These are phyloP conservation scores for Dicranocentrus wangi DNA, from an alignment of 2,888 invertebrate species.

Conservation along the genomic window DNA sequence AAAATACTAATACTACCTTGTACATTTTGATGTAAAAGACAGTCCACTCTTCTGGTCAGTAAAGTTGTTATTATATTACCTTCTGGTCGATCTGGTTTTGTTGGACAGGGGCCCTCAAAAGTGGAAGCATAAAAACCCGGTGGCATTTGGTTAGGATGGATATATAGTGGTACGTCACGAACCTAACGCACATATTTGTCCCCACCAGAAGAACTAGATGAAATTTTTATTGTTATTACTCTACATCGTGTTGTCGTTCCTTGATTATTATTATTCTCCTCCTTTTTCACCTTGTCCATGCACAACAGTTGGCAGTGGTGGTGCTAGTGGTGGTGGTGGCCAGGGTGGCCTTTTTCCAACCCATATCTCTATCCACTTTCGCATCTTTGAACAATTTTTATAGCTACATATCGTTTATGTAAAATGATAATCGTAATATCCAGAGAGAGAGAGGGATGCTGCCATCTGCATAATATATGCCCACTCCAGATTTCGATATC, in stretches of 20 bases:
- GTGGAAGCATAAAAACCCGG: constrained; percentile 24
- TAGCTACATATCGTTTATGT: not conserved
- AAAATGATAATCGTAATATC: not conserved
- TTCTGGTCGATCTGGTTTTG: constrained; percentile 18
- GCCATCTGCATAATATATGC: constrained; percentile 53
- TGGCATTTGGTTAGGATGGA: constrained; percentile 22
- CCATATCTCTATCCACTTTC: not conserved
- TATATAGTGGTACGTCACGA: constrained; percentile 18
- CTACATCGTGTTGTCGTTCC: constrained; percentile 2
- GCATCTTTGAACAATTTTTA: not conserved
- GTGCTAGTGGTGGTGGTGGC: constrained; percentile 12
- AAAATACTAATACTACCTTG: no score
- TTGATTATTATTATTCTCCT: constrained; percentile 40
- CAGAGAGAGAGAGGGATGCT: constrained; percentile 1
- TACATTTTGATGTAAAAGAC: no score
- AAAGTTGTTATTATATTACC: constrained; percentile 3
- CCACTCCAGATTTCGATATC: constrained; percentile 42
- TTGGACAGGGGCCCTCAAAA: constrained; percentile 16
- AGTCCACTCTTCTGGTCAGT: constrained; percentile 11
- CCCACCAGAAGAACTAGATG: constrained; percentile 18
- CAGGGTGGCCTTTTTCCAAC: constrained; percentile 12
- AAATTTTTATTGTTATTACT: constrained; percentile 39
- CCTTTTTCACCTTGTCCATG: constrained; percentile 13
- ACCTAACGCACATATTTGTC: constrained; percentile 7
- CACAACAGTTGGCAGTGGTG: constrained; percentile 29